phyloP scores from a whole-genome alignment of 2,113 vertebrate genomes.

The Hippocampus mohnikei region DNA sequence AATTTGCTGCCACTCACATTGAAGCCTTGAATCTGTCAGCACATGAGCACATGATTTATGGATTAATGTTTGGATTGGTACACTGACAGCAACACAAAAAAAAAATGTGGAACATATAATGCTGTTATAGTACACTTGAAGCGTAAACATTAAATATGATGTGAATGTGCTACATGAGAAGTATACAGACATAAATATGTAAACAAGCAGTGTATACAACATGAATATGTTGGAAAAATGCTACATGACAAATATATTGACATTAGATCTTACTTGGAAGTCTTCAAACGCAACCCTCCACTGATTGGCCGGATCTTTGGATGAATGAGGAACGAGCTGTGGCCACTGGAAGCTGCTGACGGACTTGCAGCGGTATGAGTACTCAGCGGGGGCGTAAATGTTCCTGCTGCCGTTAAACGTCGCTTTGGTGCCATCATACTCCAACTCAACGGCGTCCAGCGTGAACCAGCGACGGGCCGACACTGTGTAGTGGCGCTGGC shows the following conservation, averaged over 20 bases:
- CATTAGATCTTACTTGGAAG: conserved; percentile 76
- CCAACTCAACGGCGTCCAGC: conserved; percentile 73
- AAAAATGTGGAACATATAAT: not conserved
- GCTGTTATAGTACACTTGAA: not conserved
- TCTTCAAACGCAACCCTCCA: conserved; percentile 78
- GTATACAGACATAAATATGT: not conserved
- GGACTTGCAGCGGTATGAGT: conserved; percentile 80
- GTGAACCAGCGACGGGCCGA: conserved; percentile 83
- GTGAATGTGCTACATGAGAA: not conserved
- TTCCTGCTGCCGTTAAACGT: conserved; percentile 76
- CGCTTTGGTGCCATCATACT: conserved; percentile 62
- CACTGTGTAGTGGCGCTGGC: conserved; percentile 72
- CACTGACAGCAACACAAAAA: not conserved
- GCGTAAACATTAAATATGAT: not conserved
- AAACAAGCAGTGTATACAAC: not conserved
- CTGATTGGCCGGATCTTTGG: conserved; percentile 65
- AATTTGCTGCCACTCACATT: conserved; percentile 77
- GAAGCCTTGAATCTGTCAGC: conserved; percentile 87
- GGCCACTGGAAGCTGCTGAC: conserved; percentile 68
- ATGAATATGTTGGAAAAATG: not conserved
- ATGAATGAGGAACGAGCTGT: conserved; percentile 56
- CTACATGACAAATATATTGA: not conserved
- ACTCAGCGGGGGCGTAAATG: conserved; percentile 79
- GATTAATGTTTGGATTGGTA: not conserved
- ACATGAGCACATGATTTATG: not conserved